phyloP scores from a whole-genome alignment of 2,113 vertebrate species.

The Alces alces region DNA sequence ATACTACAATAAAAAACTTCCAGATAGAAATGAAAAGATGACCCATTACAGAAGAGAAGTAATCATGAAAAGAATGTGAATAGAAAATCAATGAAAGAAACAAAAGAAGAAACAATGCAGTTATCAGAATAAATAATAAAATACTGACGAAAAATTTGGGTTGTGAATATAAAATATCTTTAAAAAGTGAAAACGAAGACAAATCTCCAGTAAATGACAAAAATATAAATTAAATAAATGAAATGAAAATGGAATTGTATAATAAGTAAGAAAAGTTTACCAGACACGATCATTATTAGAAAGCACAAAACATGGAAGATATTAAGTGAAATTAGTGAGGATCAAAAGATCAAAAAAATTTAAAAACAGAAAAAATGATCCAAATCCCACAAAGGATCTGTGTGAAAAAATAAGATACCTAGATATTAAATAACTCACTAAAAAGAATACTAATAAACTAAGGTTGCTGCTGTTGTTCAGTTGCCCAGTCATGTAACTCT shows the following conservation, averaged over 20 bases:
- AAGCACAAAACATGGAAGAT: background rate
- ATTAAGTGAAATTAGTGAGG: background rate
- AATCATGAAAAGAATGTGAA: background rate
- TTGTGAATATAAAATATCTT: background rate
- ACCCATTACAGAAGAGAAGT: background rate
- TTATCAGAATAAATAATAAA: background rate
- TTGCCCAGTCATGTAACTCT: background rate
- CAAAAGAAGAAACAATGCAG: background rate
- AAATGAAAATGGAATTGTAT: background rate
- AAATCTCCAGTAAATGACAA: background rate
- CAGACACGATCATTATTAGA: background rate
- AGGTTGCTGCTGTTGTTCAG: background rate
- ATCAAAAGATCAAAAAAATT: background rate
- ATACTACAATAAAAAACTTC: background rate
- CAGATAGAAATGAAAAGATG: background rate
- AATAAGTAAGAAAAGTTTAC: background rate
- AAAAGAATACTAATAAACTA: background rate
- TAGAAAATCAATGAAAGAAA: background rate
- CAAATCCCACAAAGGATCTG: background rate
- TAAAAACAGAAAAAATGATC: background rate
- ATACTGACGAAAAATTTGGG: background rate
- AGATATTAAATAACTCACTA: background rate
- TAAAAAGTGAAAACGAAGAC: background rate
- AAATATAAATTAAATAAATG: background rate
- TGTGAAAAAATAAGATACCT: background rate